Evolutionary conservation across 2,888 invertebrate genomes (phyloP), one percentile per base, ranked within the genome.

Genomic region (Ormyrus rosae): DNA sequence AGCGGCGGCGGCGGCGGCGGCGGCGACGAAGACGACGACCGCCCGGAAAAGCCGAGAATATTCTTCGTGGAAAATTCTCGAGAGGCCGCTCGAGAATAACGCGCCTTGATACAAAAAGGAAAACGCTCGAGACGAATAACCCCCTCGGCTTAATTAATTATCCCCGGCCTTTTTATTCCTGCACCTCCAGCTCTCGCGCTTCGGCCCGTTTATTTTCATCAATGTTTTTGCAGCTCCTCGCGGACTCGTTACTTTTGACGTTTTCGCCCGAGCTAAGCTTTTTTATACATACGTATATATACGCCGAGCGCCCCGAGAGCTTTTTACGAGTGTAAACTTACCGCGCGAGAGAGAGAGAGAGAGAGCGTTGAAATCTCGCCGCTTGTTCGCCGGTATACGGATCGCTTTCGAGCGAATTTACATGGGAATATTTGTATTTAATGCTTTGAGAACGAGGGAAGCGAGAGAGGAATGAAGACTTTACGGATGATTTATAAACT

Each of bases 21-120:
- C 67, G 78, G 71, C 63, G 69, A 58, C 61, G 76, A 51, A 45
- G 72, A 48, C 45, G 67, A 48, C 64, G 73, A 65, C 75, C 82
- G 74, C 78, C 79, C 77, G 81, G 83, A 81, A 81, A 83, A 83
- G 80, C 83, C 75, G 74, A 83, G 81, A 83, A 83, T 83, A 83
- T 80, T 83, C 81, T 83, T 83, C 83, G 79, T 80, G 80, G 83
- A 83, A 83, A 83, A 83, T 77, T 65, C 81, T 78, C 77, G 56
- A 53, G 77, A 69, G 78, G 74, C 78, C 71, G 78, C 67, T 67
- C 65, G 79, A 73, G 74, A 79, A 65, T 72, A 78, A 61, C 72
- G 73, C n/a, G 51, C 58, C 72, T 73, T 82, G 74, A 74, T 80
- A 80, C 80, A 74, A 82, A 82, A 74, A 80, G 77, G 67, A 71